Conservation (phyloP, 2,888 invertebrate genomes). For the Dolichopus griseipennis region DNA sequence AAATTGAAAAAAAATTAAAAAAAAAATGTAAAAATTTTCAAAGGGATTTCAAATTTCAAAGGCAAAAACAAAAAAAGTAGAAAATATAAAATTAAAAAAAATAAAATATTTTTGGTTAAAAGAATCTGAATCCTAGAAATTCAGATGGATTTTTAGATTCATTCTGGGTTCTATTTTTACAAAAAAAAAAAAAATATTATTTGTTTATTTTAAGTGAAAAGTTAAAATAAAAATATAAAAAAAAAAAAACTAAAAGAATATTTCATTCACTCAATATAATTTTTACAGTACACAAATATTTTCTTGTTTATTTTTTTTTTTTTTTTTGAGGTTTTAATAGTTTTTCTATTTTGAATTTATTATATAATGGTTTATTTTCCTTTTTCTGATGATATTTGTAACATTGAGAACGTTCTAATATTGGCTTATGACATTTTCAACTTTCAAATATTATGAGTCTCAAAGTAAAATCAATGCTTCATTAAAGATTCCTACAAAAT, state of each 20-base stretch:
- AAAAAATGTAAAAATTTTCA: neutral
- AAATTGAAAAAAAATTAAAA: neutral
- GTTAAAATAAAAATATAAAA: neutral
- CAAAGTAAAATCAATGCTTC: too few relatives aligned
- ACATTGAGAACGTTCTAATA: too few relatives aligned
- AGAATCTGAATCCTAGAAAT: neutral
- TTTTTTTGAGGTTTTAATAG: neutral
- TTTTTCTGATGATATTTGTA: too few relatives aligned
- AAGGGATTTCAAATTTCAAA: conserved; percentile 2
- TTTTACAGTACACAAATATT: neutral
- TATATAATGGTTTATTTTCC: neutral
- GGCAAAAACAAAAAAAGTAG: neutral
- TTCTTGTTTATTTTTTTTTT: too few relatives aligned
- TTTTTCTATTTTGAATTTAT: neutral
- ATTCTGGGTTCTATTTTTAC: too few relatives aligned
- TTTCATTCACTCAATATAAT: conserved; percentile 4
- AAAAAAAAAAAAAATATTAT: neutral
- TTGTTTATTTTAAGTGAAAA: neutral
- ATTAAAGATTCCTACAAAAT: too few relatives aligned
- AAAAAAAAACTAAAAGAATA: neutral
- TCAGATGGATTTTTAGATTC: neutral
- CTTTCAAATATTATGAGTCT: too few relatives aligned
- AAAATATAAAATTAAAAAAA: conserved; percentile 2
- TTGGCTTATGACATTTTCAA: too few relatives aligned
- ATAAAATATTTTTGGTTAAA: neutral